Base-by-base conservation (phyloP, 2,113 vertebrate genomes). In the Arothron firmamentum region DNA sequence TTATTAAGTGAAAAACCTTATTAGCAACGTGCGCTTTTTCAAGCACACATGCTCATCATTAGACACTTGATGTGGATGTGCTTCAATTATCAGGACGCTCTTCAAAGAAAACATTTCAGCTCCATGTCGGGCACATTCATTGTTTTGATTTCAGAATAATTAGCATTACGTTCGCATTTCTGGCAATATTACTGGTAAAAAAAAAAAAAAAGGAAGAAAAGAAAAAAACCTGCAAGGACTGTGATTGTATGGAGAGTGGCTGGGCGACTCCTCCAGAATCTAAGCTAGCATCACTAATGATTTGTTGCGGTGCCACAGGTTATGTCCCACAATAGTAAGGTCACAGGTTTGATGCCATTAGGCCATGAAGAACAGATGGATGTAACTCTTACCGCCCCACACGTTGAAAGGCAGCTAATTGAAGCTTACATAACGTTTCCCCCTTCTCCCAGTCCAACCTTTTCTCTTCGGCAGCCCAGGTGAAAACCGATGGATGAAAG, bases 1-100 rank as follows among this genome's bases (percentile, higher is more conserved):
- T 89, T 89, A 89, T 88, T 89, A 90, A 80, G 75, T 66, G 78
- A 66, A 78, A 88, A 82, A 77, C 78, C 77, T 66, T 75, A 81
- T 86, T 85, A 87, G 75, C 66, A 5, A 70, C 54, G 60, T 79
- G 67, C 64, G 65, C 54, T 77, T 70, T 72, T 77, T 83, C 59
- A 70, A 76, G 66, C 74, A 70, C 20, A 31, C 72, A 57, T 45
- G 25, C 42, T 19, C 59, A 64, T 81, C 81, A 78, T 79, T 70
- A 65, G 68, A 34, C 57, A 34, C 68, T 59, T 28, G 60, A 65
- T 70, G 52, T 74, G 52, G 62, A 79, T 73, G 78, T 66, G 67
- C 71, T 21, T 18, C 34, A 38, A 11, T 38, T 38, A 12, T 38
- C 34, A 38, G 10, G 34, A 12, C 9, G 34, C 34, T 38, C 10